phyloP scores from a whole-genome alignment of 2,113 vertebrate species.

The Crotalus viridis region DNA sequence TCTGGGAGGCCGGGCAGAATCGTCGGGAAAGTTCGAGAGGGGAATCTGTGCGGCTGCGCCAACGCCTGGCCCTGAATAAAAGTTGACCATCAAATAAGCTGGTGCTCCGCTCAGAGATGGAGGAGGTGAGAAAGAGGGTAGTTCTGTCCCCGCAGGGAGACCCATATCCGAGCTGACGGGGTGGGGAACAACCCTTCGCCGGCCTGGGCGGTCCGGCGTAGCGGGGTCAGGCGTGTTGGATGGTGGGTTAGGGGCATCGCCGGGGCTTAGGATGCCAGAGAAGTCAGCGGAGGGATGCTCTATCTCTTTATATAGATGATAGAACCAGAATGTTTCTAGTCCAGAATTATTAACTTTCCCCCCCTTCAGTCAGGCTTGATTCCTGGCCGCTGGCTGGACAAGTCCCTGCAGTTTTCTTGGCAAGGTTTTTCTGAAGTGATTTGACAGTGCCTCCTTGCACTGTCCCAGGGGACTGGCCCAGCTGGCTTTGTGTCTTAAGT shows the following conservation, averaged over 20 bases:
- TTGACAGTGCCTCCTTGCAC: not conserved
- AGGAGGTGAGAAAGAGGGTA: not conserved
- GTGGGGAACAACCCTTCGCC: not conserved
- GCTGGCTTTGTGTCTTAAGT: not conserved
- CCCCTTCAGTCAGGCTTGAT: not conserved
- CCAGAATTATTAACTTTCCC: not conserved
- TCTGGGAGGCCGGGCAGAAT: not conserved
- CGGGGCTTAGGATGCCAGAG: not conserved
- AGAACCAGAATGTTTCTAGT: not conserved
- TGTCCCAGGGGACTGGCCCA: not conserved
- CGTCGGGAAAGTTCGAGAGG: not conserved
- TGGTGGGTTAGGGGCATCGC: not conserved
- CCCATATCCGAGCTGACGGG: not conserved
- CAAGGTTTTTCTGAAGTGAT: not conserved
- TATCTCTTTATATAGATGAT: not conserved
- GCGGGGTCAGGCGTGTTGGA: not conserved
- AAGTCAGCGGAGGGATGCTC: not conserved
- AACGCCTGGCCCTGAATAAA: not conserved
- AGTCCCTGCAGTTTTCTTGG: not conserved
- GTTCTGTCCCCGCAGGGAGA: not conserved
- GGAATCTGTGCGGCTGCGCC: not conserved
- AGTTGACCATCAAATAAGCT: not conserved
- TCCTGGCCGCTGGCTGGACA: not conserved
- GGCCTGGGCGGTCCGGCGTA: not conserved
- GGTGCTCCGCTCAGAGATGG: not conserved